A percentile compares a stretch with the other conserved stretches of the same genome.
Evolutionary conservation across 2,888 invertebrate species (phyloP).

Genomic region (Nemotelus pantherinus): DNA sequence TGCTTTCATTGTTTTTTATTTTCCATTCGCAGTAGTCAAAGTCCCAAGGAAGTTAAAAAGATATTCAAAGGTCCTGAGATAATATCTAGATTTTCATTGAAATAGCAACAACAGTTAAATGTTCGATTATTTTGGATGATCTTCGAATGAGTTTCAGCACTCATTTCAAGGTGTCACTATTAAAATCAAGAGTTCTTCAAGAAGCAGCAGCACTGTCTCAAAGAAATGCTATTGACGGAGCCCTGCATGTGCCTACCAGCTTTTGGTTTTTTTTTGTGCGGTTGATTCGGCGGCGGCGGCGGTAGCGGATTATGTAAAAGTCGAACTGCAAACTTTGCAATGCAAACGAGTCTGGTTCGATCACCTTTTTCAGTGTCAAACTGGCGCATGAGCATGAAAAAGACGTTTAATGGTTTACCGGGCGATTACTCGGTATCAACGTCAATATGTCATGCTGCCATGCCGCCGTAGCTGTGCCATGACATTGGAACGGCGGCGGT

Average conservation of each 20-base stretch:
- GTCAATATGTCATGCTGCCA: not conserved
- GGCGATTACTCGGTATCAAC: slow-evolving; percentile 1
- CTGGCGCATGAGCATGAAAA: slow-evolving; percentile 9
- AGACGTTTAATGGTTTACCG: slow-evolving; percentile 5
- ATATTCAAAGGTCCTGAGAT: no score
- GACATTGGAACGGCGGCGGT: slow-evolving; percentile 25
- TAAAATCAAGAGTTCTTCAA: no score
- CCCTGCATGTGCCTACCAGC: not conserved
- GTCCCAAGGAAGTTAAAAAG: no score
- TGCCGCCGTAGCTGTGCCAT: not conserved
- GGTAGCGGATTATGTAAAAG: slow-evolving; percentile 27
- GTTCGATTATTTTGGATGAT: no score
- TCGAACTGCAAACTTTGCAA: slow-evolving; percentile 41
- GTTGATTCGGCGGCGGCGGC: not conserved
- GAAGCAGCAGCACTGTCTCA: no score
- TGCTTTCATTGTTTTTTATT: no score
- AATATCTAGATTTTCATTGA: no score
- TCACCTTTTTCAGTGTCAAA: slow-evolving; percentile 44
- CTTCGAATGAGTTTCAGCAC: no score
- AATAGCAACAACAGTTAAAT: no score
- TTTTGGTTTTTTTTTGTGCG: not conserved
- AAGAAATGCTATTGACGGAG: not conserved
- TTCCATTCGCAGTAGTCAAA: no score
- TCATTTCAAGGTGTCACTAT: no score
- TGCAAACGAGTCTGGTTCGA: slow-evolving; percentile 44